phyloP scores from a whole-genome alignment of 1,140 invertebrate species.

The Heliconius nattereri region DNA sequence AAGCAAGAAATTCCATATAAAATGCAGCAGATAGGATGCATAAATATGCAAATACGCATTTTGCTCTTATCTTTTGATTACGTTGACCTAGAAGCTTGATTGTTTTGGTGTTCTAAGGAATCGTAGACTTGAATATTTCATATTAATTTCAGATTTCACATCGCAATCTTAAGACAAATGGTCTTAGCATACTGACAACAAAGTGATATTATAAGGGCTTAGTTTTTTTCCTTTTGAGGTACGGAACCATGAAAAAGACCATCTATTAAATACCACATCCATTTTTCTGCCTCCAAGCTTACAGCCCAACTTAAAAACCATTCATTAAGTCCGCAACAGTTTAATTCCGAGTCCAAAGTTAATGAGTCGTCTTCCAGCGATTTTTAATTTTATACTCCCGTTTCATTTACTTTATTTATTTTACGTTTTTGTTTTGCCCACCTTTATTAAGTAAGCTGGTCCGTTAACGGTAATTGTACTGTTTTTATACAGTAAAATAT shows the following conservation, averaged over 20 bases:
- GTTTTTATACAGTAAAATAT: background rate
- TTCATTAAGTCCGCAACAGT: constrained; percentile 72
- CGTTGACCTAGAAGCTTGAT: too few relatives aligned
- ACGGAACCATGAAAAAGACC: background rate
- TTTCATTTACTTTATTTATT: constrained; percentile 36
- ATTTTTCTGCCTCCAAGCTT: background rate
- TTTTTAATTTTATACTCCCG: constrained; percentile 73
- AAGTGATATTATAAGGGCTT: too few relatives aligned
- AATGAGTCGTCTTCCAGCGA: constrained; percentile 61
- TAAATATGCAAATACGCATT: too few relatives aligned
- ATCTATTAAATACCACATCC: constrained; percentile 45
- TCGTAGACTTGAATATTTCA: too few relatives aligned
- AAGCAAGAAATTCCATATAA: too few relatives aligned
- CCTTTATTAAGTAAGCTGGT: constrained; percentile 31
- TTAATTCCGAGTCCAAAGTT: constrained; percentile 70
- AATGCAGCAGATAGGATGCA: too few relatives aligned
- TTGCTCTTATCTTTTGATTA: too few relatives aligned
- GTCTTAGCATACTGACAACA: too few relatives aligned
- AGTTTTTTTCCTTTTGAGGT: too few relatives aligned
- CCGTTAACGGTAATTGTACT: constrained; percentile 17
- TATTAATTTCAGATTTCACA: too few relatives aligned
- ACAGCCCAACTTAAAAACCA: constrained; percentile 42
- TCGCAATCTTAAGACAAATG: too few relatives aligned
- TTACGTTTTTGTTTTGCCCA: constrained; percentile 9
- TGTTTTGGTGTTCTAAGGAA: too few relatives aligned